Conservation (phyloP, 1,140 invertebrate species). For the Calephelis nemesis region DNA sequence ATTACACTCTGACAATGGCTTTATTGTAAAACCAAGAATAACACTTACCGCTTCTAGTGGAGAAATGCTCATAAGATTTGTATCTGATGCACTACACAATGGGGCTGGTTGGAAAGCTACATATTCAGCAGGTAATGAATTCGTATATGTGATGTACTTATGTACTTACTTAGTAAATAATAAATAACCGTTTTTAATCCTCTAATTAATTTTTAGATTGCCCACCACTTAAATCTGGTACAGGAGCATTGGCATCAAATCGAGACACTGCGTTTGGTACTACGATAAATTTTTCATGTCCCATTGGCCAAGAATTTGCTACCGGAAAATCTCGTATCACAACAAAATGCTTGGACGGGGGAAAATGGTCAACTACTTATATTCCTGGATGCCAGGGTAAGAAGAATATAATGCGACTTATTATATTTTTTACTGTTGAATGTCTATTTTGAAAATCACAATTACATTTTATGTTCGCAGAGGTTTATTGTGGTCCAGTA, state of each 20-base stretch:
- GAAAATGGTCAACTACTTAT: constrained; percentile 95
- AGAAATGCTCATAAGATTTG: constrained; percentile 93
- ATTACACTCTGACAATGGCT: constrained; percentile 93
- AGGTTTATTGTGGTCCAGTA: constrained; percentile 97
- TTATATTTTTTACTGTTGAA: constrained; percentile 1
- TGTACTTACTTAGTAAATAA: background rate
- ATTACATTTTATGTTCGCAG: constrained; percentile 74
- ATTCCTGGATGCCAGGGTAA: constrained; percentile 96
- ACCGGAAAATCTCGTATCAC: constrained; percentile 91
- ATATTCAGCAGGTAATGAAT: constrained; percentile 88
- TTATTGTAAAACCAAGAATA: constrained; percentile 91
- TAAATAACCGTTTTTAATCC: background rate
- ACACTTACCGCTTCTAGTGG: constrained; percentile 95
- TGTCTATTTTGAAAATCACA: background rate
- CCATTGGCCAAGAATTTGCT: constrained; percentile 95
- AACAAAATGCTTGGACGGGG: constrained; percentile 92
- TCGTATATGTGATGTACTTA: too few species aligned
- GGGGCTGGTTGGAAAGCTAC: constrained; percentile 92
- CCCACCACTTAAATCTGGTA: constrained; percentile 89
- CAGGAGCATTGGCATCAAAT: constrained; percentile 92
- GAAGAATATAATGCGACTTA: background rate
- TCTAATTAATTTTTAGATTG: constrained; percentile 85
- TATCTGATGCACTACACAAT: constrained; percentile 92
- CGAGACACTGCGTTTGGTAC: constrained; percentile 96
- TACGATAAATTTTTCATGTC: constrained; percentile 93